Evolutionary conservation across 1,140 invertebrate species (phyloP).

Genomic region (Diabrotica virgifera): DNA sequence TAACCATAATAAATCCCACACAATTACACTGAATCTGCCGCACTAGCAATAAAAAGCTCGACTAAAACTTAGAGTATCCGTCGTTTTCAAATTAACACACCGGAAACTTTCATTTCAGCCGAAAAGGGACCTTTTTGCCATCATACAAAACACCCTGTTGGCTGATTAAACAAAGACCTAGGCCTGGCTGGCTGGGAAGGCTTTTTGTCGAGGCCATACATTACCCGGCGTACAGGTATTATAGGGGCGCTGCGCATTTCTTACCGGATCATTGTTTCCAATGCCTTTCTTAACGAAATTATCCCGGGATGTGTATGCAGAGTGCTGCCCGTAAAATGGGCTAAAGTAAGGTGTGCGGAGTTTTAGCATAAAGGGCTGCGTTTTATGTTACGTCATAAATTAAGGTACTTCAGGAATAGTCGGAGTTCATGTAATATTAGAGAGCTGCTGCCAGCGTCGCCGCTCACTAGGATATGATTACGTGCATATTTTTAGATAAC

Average conservation of each 20-base stretch:
- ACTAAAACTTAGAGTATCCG: conserved; percentile 2
- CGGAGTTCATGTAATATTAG: conserved; percentile 2
- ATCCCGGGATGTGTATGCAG: conserved; percentile 14
- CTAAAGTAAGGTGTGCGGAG: neutral
- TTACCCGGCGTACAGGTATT: conserved; percentile 16
- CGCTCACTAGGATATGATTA: neutral
- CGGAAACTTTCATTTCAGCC: conserved; percentile 7
- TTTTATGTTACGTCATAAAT: conserved; percentile 17
- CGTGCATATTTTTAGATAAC: too few species aligned
- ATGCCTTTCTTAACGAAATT: conserved; percentile 19
- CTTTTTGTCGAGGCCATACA: conserved; percentile 7
- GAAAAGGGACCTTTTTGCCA: conserved; percentile 9
- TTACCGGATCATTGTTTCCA: conserved; percentile 13
- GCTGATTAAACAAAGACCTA: conserved; percentile 12
- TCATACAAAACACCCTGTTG: neutral
- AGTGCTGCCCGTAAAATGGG: conserved; percentile 11
- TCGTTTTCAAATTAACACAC: conserved; percentile 3
- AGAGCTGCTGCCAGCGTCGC: neutral
- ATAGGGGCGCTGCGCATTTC: conserved; percentile 6
- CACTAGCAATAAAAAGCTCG: neutral
- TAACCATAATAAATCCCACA: neutral
- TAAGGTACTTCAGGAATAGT: conserved; percentile 3
- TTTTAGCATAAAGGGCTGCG: conserved; percentile 4
- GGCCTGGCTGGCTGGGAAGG: conserved; percentile 4
- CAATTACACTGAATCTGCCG: neutral